A percentile compares a stretch with the other conserved stretches of the same genome.
These are phyloP conservation scores for Chelon labrosus DNA, from an alignment of 2,797 vertebrate species.

Conservation along the genomic window DNA sequence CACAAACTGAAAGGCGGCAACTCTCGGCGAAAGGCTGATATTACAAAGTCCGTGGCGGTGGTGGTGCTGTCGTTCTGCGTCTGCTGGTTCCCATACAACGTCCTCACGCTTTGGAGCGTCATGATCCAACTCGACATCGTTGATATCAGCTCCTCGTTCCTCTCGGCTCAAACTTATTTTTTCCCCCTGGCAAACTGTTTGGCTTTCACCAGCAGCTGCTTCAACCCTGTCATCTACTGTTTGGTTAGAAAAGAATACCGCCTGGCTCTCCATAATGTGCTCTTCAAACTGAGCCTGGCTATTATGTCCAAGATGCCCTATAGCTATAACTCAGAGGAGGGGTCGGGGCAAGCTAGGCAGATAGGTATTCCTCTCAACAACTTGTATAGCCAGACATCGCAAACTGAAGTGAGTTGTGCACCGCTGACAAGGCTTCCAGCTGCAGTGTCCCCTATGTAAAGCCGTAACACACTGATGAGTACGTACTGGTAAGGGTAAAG, in stretches of 20 bases:
- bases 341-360: constrained; percentile 37
- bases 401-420: constrained; percentile 51
- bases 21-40: constrained; percentile 55
- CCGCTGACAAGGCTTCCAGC: constrained; percentile 65
- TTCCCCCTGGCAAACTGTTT: constrained; percentile 87
- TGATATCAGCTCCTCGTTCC: constrained; percentile 79
- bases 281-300: constrained; percentile 69
- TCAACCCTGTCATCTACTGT: constrained; percentile 89
- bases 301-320: constrained; percentile 71
- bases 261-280: constrained; percentile 68
- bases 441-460: constrained; percentile 40
- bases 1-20: constrained; percentile 76
- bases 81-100: constrained; percentile 90
- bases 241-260: constrained; percentile 82
- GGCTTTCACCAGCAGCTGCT: constrained; percentile 88
- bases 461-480: not conserved
- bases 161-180: constrained; percentile 81
- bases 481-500: not conserved
- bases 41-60: constrained; percentile 81
- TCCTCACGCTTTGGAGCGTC: constrained; percentile 83
- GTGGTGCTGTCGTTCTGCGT: constrained; percentile 85
- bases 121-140: constrained; percentile 84
- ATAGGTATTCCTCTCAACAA: constrained; percentile 72
- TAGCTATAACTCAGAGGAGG: constrained; percentile 51
- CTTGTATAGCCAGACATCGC: constrained; percentile 66